These are phyloP conservation scores for Albula glossodonta DNA, from an alignment of 2,113 vertebrate species.

Conservation along the genomic window DNA sequence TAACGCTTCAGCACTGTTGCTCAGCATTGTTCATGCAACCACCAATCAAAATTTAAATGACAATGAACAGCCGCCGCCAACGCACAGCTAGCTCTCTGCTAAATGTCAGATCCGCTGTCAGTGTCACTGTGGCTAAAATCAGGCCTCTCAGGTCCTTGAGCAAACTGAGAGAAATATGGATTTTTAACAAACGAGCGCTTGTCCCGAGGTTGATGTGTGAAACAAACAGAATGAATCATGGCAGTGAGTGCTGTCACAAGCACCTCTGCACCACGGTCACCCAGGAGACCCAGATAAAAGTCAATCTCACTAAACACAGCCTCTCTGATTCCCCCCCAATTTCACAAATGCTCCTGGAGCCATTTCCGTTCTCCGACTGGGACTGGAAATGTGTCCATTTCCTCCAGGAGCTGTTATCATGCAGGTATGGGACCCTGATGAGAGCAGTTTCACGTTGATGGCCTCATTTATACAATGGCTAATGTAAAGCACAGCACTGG, in stretches of 20 bases:
- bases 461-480: no score
- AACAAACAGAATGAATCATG: background rate
- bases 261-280: constrained; percentile 3
- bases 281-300: constrained; percentile 20
- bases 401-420: no score
- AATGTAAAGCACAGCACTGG: no score
- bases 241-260: background rate
- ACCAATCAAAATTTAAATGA: background rate
- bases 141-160: background rate
- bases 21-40: background rate
- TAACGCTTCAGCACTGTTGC: background rate
- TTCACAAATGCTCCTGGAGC: constrained; percentile 9
- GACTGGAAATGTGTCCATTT: background rate
- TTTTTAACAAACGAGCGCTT: background rate
- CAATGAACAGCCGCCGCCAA: background rate
- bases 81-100: background rate
- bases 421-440: no score
- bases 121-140: background rate
- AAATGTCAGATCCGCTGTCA: background rate
- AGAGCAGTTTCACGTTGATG: no score
- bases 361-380: background rate
- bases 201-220: background rate
- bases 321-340: constrained; percentile 26
- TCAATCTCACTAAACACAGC: constrained; percentile 6
- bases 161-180: background rate